Evolutionary conservation across 1,140 invertebrate genomes (phyloP).

Genomic region (Eriocheir sinensis): DNA sequence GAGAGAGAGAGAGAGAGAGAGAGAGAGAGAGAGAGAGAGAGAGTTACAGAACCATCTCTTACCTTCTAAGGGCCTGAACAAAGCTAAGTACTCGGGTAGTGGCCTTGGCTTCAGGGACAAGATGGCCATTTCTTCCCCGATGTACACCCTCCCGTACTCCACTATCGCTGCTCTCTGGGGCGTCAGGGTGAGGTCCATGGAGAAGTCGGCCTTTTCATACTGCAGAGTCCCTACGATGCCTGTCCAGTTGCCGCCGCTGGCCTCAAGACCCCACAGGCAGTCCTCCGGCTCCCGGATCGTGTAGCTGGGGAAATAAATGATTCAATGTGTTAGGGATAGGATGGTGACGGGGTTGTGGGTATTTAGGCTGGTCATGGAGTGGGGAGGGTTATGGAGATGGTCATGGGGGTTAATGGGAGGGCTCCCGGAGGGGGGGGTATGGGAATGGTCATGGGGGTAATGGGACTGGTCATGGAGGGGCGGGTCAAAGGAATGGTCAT

Average conservation of each 20-base stretch:
- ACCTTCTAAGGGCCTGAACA: not conserved
- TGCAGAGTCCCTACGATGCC: constrained; percentile 5
- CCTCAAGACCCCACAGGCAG: not conserved
- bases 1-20: no score
- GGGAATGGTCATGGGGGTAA: no score
- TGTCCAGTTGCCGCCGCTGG: not conserved
- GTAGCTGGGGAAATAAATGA: not conserved
- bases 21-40: no score
- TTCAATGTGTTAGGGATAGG: no score
- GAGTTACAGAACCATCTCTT: not conserved
- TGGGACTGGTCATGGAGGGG: no score
- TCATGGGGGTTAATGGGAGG: no score
- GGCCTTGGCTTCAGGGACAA: not conserved
- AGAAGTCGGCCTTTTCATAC: constrained; percentile 33
- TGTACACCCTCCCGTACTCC: not conserved
- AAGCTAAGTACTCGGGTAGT: not conserved
- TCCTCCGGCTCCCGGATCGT: constrained; percentile 25
- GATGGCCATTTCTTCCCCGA: not conserved
- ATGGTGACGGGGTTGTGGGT: no score
- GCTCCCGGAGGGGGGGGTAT: no score
- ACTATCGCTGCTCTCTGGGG: not conserved
- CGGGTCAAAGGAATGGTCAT: no score
- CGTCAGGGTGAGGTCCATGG: not conserved
- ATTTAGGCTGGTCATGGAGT: no score
- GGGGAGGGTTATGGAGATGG: no score